Evolutionary conservation across 2,113 vertebrate species (phyloP).

Genomic region (Lutjanus erythropterus): DNA sequence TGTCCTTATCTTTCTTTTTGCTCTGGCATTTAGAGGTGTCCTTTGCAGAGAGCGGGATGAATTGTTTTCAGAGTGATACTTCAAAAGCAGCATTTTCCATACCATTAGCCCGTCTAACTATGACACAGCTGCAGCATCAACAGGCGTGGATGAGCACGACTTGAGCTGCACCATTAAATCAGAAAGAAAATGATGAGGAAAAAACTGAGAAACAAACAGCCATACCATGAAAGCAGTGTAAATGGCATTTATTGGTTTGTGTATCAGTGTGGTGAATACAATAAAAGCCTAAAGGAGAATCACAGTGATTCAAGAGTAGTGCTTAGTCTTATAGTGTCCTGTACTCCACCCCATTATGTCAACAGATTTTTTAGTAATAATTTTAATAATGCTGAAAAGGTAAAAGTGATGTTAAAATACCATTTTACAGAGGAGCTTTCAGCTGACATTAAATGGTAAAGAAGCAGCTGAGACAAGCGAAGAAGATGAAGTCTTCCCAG

Average conservation of each 20-base stretch:
- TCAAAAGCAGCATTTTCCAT: conserved; percentile 69
- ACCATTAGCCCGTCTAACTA: conserved; percentile 65
- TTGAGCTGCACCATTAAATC: conserved; percentile 9
- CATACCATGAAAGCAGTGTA: neutral
- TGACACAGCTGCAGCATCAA: conserved; percentile 12
- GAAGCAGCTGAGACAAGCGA: neutral
- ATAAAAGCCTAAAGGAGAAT: neutral
- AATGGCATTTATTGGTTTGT: conserved; percentile 57
- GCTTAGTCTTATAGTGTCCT: neutral
- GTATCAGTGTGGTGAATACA: conserved; percentile 19
- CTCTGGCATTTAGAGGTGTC: conserved; percentile 70
- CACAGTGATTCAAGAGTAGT: neutral
- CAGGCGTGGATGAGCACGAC: neutral
- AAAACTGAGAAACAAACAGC: conserved; percentile 9
- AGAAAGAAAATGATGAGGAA: neutral
- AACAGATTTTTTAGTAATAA: neutral
- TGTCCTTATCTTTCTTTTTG: conserved; percentile 59
- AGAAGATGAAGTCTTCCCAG: neutral
- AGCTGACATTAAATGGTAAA: neutral
- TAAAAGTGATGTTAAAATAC: conserved; percentile 8
- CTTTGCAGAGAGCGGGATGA: conserved; percentile 49
- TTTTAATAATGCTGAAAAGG: neutral
- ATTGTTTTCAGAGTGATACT: conserved; percentile 48
- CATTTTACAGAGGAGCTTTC: neutral
- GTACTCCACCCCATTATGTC: neutral